phyloP scores from a whole-genome alignment of 2,113 vertebrate species.

The Mastomys coucha region DNA sequence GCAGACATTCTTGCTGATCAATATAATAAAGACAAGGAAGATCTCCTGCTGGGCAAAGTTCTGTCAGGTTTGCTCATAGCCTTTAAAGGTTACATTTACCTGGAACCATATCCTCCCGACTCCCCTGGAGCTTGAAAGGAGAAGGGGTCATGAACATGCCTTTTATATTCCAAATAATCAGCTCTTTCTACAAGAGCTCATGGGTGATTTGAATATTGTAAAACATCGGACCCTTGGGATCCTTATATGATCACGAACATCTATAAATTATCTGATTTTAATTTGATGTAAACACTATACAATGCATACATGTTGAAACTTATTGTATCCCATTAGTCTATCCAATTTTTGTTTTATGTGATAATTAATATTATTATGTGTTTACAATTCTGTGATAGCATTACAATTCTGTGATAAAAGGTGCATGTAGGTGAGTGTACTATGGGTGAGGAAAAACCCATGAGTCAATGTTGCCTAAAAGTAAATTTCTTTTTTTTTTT shows the following conservation, averaged over 20 bases:
- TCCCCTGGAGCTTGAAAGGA: no score
- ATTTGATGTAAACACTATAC: background rate
- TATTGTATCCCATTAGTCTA: background rate
- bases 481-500: background rate
- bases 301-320: background rate
- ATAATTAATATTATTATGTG: background rate
- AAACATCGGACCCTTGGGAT: background rate
- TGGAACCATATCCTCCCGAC: background rate
- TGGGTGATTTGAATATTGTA: background rate
- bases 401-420: background rate
- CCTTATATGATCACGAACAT: background rate
- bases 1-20: background rate
- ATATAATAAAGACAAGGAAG: background rate
- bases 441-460: background rate
- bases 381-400: background rate
- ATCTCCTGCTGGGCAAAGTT: background rate
- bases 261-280: background rate
- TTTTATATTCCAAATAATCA: background rate
- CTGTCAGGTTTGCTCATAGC: background rate
- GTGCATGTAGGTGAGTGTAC: background rate
- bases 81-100: background rate
- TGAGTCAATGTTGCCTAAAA: background rate
- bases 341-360: background rate
- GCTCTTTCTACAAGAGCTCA: background rate
- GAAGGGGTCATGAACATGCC: background rate